These are phyloP conservation scores for Glaucidium brasilianum DNA, from an alignment of 2,113 vertebrate genomes.

Conservation along the genomic window DNA sequence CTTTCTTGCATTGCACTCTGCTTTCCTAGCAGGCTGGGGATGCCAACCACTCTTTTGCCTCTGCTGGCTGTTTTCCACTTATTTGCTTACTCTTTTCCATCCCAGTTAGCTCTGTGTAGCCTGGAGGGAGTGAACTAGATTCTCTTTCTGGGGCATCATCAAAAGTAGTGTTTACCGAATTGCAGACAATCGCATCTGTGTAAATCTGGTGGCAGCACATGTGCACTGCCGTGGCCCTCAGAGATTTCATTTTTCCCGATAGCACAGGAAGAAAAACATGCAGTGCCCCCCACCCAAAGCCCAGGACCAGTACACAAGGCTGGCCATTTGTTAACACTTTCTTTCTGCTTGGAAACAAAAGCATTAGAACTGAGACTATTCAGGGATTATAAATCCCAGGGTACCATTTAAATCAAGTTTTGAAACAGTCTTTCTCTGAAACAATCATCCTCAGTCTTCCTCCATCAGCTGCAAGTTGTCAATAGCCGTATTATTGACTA, in stretches of 20 bases:
- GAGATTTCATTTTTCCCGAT: not conserved
- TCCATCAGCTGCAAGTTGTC: not conserved
- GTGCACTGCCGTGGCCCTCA: not conserved
- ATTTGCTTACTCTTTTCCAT: conserved; percentile 44
- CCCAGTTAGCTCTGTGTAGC: conserved; percentile 19
- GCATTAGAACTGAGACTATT: not conserved
- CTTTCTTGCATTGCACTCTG: not conserved
- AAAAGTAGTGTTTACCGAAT: not conserved
- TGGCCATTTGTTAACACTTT: not conserved
- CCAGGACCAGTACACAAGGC: not conserved
- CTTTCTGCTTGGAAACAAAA: not conserved
- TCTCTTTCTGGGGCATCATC: conserved; percentile 46
- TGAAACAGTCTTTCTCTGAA: not conserved
- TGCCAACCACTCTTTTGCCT: not conserved
- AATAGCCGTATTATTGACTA: not conserved
- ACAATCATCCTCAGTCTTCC: not conserved
- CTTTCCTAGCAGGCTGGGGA: not conserved
- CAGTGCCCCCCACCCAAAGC: not conserved
- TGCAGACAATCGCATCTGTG: not conserved
- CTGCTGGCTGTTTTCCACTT: conserved; percentile 16
- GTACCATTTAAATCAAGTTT: not conserved
- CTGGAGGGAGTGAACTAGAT: conserved; percentile 44
- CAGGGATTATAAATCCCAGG: not conserved
- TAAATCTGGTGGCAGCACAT: conserved; percentile 14
- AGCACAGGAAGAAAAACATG: fast-evolving